Conservation (phyloP, 2,888 invertebrate species). For the Rhagium mordax region DNA sequence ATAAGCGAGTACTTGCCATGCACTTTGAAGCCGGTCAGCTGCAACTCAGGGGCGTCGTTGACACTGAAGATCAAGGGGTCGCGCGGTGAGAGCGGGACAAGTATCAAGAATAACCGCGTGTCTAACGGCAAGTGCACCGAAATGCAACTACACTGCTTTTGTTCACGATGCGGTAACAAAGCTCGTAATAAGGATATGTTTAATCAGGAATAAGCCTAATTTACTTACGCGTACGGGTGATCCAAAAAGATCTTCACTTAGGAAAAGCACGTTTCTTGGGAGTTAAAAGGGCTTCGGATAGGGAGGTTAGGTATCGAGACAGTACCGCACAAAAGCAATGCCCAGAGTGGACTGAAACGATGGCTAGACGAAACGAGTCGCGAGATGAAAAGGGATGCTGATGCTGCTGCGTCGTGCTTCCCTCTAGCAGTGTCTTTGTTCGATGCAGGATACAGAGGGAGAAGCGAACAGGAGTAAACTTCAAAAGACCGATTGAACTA, state of each 20-base stretch:
- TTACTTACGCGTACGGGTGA: conserved; percentile 26
- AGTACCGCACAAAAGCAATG: conserved; percentile 64
- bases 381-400: conserved; percentile 58
- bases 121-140: conserved; percentile 46
- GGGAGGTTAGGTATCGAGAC: conserved; percentile 64
- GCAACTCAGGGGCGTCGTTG: conserved; percentile 37
- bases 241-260: conserved; percentile 40
- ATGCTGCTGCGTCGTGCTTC: conserved; percentile 42
- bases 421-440: conserved; percentile 44
- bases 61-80: conserved; percentile 36
- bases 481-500: conserved; percentile 44
- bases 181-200: background rate
- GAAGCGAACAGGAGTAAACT: conserved; percentile 2
- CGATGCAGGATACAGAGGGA: conserved; percentile 40
- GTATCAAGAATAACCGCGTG: conserved; percentile 46
- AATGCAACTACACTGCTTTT: conserved; percentile 26
- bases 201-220: conserved; percentile 2
- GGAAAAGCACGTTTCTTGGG: conserved; percentile 56
- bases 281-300: conserved; percentile 62
- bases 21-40: conserved; percentile 43
- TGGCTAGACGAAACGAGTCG: conserved; percentile 41
- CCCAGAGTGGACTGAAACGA: conserved; percentile 64
- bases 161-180: background rate
- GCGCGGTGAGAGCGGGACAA: conserved; percentile 46
- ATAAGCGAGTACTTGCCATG: conserved; percentile 51